These are phyloP conservation scores for Drosophila pseudoananassae DNA, from an alignment of 1,140 invertebrate genomes.

Conservation along the genomic window DNA sequence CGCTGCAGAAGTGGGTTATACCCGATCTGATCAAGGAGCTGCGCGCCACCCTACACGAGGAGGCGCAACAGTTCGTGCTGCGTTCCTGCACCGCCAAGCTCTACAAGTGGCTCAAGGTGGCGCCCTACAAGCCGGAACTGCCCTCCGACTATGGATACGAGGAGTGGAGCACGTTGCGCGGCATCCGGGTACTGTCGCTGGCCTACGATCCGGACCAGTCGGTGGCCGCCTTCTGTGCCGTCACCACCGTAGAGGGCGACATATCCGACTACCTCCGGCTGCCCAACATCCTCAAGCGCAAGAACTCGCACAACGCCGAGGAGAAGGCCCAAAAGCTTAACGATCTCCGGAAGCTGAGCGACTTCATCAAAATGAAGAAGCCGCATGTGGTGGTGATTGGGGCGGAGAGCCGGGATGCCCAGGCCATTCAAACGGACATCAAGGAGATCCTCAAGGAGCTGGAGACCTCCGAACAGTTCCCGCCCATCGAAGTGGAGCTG, in stretches of 20 bases:
- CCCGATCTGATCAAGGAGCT: slow-evolving; percentile 96
- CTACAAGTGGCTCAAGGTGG: slow-evolving; percentile 96
- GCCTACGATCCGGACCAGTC: slow-evolving; percentile 93
- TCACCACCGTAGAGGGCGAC: slow-evolving; percentile 95
- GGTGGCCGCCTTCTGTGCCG: slow-evolving; percentile 94
- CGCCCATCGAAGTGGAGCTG: slow-evolving; percentile 94
- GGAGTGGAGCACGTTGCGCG: slow-evolving; percentile 94
- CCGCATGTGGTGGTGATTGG: slow-evolving; percentile 97
- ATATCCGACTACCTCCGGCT: slow-evolving; percentile 95
- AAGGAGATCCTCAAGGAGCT: slow-evolving; percentile 90
- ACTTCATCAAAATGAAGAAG: slow-evolving; percentile 95
- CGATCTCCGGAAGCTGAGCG: slow-evolving; percentile 91
- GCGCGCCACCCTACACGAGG: slow-evolving; percentile 90
- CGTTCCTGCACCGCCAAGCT: slow-evolving; percentile 93
- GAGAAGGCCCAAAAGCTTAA: slow-evolving; percentile 90
- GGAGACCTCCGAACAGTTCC: slow-evolving; percentile 94
- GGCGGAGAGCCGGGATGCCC: slow-evolving; percentile 94
- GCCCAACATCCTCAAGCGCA: slow-evolving; percentile 92
- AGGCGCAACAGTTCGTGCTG: slow-evolving; percentile 96
- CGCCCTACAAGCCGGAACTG: slow-evolving; percentile 90
- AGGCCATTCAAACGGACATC: slow-evolving; percentile 94
- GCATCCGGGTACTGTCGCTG: slow-evolving; percentile 94
- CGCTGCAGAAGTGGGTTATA: slow-evolving; percentile 94
- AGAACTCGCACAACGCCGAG: slow-evolving; percentile 89
- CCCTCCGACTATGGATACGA: slow-evolving; percentile 92